phyloP scores from a whole-genome alignment of 2,797 vertebrate species.

The Xiphophorus birchmanni region DNA sequence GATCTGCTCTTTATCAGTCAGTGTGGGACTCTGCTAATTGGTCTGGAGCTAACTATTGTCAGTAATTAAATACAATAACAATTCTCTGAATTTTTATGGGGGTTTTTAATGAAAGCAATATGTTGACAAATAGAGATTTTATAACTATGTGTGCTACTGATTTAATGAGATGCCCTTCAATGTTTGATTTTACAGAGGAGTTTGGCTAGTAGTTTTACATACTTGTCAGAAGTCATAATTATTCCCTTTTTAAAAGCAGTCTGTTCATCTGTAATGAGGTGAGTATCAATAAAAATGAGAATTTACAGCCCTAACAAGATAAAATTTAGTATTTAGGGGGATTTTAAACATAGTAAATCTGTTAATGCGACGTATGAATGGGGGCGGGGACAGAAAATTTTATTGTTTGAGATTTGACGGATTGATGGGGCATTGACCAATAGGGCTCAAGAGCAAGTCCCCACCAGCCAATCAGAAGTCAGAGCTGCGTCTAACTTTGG shows the following conservation, averaged over 20 bases:
- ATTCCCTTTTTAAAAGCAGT: neutral
- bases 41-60: neutral
- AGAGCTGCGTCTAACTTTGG: conserved; percentile 25
- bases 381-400: conserved; percentile 45
- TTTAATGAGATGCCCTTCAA: too few species aligned
- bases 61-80: neutral
- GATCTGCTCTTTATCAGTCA: neutral
- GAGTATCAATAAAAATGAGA: neutral
- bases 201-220: neutral
- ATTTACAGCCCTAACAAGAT: neutral
- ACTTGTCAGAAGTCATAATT: neutral
- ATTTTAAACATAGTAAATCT: neutral
- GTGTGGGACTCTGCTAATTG: neutral
- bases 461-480: conserved; percentile 65
- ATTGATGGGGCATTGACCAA: conserved; percentile 68
- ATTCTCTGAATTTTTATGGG: too few species aligned
- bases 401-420: conserved; percentile 37
- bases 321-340: neutral
- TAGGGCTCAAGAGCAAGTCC: neutral
- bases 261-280: neutral
- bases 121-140: too few species aligned
- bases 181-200: neutral
- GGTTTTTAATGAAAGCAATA: too few species aligned
- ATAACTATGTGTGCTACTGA: too few species aligned
- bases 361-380: conserved; percentile 28